Percentiles rank a stretch among this genome's conserved stretches.
phyloP scores from a whole-genome alignment of 1,140 invertebrate genomes.

The Zaprionus davidi region DNA sequence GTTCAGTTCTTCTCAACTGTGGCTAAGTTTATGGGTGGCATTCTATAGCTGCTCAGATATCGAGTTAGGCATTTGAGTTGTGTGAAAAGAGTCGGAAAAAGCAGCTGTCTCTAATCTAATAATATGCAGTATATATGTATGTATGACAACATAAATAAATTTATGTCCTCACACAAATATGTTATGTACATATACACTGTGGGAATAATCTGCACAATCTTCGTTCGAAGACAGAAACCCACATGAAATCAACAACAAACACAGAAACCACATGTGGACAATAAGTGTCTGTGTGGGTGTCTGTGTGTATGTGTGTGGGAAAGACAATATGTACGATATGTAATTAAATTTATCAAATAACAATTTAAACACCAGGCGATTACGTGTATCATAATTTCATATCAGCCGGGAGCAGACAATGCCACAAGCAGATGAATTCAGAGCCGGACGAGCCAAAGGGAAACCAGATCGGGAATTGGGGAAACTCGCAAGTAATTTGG shows the following conservation, averaged over 20 bases:
- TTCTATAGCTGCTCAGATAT: no score
- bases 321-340: conserved; percentile 10
- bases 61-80: neutral
- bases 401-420: conserved; percentile 1
- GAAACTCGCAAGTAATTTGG: conserved; percentile 4
- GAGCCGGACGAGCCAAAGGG: neutral
- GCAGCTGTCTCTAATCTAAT: neutral
- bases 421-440: neutral
- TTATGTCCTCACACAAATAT: neutral
- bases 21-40: no score
- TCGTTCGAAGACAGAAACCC: conserved; percentile 1
- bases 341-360: conserved; percentile 17
- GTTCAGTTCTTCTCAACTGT: no score
- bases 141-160: neutral
- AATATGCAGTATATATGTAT: neutral
- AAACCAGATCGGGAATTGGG: neutral
- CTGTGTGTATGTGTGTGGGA: neutral
- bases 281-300: neutral
- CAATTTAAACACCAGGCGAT: conserved; percentile 12
- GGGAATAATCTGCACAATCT: neutral
- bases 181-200: neutral
- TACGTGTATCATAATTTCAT: conserved; percentile 14
- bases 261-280: neutral
- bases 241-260: neutral
- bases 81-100: neutral